Evolutionary conservation across 1,140 invertebrate genomes (phyloP).

Genomic region (Neelides sp.): DNA sequence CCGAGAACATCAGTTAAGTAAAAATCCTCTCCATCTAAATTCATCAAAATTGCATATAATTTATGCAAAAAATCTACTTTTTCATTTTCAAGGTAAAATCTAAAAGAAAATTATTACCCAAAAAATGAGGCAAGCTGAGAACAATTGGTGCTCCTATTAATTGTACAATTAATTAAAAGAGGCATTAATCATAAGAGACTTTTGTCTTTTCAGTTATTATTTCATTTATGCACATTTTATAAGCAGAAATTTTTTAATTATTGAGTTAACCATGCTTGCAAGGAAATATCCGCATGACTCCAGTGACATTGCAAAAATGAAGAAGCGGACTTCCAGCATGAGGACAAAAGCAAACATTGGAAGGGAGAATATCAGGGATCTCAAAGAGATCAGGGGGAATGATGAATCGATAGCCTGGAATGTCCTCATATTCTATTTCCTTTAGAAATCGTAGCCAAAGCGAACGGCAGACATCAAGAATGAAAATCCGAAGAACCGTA

Average conservation of each 20-base stretch:
- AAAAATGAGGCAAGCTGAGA: conserved; percentile 68
- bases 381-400: conserved; percentile 45
- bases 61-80: too few relatives aligned
- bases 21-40: conserved; percentile 50
- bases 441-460: conserved; percentile 46
- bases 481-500: background rate
- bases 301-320: conserved; percentile 1
- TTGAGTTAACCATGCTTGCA: conserved; percentile 18
- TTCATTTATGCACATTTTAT: background rate
- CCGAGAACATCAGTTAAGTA: conserved; percentile 52
- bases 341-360: conserved; percentile 58
- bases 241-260: too few relatives aligned
- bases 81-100: too few relatives aligned
- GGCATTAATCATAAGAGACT: background rate
- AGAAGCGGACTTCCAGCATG: conserved; percentile 37
- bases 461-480: conserved; percentile 38
- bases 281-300: conserved; percentile 2
- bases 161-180: background rate
- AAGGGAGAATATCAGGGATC: conserved; percentile 49
- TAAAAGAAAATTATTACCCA: too few relatives aligned
- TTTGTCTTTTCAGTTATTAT: background rate
- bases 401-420: conserved; percentile 52
- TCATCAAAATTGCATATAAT: too few relatives aligned
- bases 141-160: conserved; percentile 47
- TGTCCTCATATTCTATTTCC: conserved; percentile 48